Evolutionary conservation across 2,888 invertebrate genomes (phyloP).

Genomic region (Lacanobia oleracea): DNA sequence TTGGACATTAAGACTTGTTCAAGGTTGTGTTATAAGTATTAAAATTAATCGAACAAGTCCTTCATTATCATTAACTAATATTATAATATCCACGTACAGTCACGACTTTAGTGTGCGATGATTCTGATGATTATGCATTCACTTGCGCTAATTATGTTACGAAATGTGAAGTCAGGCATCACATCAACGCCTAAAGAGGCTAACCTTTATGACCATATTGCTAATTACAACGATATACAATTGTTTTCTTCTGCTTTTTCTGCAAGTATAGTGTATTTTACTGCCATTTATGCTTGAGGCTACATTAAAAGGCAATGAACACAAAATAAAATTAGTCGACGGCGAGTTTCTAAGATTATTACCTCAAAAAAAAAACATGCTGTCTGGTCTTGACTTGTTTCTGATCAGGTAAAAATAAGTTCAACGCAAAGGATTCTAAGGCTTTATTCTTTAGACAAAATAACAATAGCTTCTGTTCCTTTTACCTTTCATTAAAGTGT

Average conservation of each 20-base stretch:
- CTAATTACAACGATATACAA: conserved; percentile 3
- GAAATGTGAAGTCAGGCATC: conserved; percentile 25
- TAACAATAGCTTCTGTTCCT: conserved; percentile 52
- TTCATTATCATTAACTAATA: conserved; percentile 25
- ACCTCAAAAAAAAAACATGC: conserved; percentile 32
- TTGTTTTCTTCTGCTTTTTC: conserved; percentile 23
- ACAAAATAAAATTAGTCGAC: conserved; percentile 43
- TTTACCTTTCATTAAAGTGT: conserved; percentile 32
- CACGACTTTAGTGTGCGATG: conserved; percentile 35
- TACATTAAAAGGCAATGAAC: conserved; percentile 38
- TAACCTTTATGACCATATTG: conserved; percentile 3
- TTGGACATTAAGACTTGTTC: conserved; percentile 58
- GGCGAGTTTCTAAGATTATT: conserved; percentile 28
- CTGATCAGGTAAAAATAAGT: conserved; percentile 73
- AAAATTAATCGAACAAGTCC: conserved; percentile 25
- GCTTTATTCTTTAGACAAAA: conserved; percentile 55
- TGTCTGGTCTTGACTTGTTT: conserved; percentile 72
- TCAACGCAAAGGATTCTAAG: conserved; percentile 63
- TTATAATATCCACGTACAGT: conserved; percentile 18
- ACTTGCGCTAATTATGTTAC: conserved; percentile 16
- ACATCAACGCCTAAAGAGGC: conserved; percentile 3
- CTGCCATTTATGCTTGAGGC: conserved; percentile 16
- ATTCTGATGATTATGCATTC: conserved; percentile 32
- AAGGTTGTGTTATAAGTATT: conserved; percentile 48
- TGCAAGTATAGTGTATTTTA: conserved; percentile 13